These are phyloP conservation scores for Callionymus lyra DNA, from an alignment of 2,113 vertebrate genomes.

Conservation along the genomic window DNA sequence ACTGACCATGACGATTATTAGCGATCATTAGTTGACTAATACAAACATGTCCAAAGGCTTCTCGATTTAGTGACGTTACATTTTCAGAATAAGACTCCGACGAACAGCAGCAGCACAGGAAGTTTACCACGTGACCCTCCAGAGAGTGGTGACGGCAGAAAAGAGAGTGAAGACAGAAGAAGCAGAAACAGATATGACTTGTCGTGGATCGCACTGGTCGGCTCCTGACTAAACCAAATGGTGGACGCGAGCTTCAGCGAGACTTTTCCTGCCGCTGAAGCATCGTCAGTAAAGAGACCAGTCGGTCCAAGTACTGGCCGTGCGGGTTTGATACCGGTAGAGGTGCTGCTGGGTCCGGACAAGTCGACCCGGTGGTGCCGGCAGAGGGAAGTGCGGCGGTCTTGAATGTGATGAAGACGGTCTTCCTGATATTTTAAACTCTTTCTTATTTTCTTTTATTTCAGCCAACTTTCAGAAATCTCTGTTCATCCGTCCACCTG, in stretches of 20 bases:
- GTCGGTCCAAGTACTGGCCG: background rate
- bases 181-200: background rate
- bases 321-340: background rate
- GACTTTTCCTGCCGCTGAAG: too few species aligned
- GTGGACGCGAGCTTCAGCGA: too few species aligned
- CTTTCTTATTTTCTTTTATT: conserved; percentile 12
- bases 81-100: conserved; percentile 26
- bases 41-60: conserved; percentile 46
- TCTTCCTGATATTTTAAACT: conserved; percentile 39
- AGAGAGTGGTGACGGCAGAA: background rate
- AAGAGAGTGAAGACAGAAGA: background rate
- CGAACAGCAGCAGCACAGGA: conserved; percentile 30
- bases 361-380: background rate
- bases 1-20: conserved; percentile 51
- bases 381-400: conserved; percentile 28
- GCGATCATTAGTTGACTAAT: conserved; percentile 44
- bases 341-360: background rate
- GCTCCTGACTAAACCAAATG: background rate
- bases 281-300: too few species aligned
- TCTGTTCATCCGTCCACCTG: conserved; percentile 3
- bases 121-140: conserved; percentile 16
- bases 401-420: conserved; percentile 55
- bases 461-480: conserved; percentile 19
- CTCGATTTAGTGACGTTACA: conserved; percentile 32
- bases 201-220: background rate